phyloP scores from a whole-genome alignment of 2,888 invertebrate species.

The Lepidochitona cinerea region DNA sequence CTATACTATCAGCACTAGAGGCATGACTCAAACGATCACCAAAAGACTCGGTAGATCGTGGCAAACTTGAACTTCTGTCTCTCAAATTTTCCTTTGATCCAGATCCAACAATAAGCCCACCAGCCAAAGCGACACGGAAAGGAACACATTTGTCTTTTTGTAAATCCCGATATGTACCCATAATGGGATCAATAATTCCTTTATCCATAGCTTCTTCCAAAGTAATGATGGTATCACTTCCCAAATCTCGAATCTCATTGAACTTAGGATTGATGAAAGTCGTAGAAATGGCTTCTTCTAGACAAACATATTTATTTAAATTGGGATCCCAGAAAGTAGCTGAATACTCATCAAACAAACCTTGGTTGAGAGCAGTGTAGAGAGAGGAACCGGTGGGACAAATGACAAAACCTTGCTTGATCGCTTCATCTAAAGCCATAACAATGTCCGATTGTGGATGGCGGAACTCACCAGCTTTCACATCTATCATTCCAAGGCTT shows the following conservation, averaged over 20 bases:
- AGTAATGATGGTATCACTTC: slow-evolving; percentile 74
- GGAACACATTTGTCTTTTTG: slow-evolving; percentile 41
- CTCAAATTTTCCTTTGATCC: slow-evolving; percentile 55
- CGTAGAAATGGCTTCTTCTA: slow-evolving; percentile 65
- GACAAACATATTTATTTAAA: slow-evolving; percentile 54
- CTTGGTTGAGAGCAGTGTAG: slow-evolving; percentile 64
- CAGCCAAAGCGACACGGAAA: slow-evolving; percentile 57
- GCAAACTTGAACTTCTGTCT: slow-evolving; percentile 13
- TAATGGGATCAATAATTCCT: slow-evolving; percentile 64
- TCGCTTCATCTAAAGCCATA: slow-evolving; percentile 53
- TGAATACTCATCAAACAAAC: slow-evolving; percentile 69
- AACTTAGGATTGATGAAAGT: slow-evolving; percentile 61
- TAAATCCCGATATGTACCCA: slow-evolving; percentile 50
- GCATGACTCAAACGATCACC: neutral
- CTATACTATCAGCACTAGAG: neutral
- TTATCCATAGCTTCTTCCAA: slow-evolving; percentile 77
- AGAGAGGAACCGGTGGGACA: slow-evolving; percentile 59
- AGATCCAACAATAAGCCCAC: slow-evolving; percentile 57
- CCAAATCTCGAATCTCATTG: slow-evolving; percentile 52
- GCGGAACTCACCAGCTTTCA: slow-evolving; percentile 58
- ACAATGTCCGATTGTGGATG: slow-evolving; percentile 61
- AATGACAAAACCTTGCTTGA: slow-evolving; percentile 57
- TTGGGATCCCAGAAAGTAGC: slow-evolving; percentile 65
- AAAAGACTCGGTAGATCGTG: neutral
- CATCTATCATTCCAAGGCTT: slow-evolving; percentile 73